These are phyloP conservation scores for Gila orcuttii DNA, from an alignment of 2,113 vertebrate species.

Conservation along the genomic window DNA sequence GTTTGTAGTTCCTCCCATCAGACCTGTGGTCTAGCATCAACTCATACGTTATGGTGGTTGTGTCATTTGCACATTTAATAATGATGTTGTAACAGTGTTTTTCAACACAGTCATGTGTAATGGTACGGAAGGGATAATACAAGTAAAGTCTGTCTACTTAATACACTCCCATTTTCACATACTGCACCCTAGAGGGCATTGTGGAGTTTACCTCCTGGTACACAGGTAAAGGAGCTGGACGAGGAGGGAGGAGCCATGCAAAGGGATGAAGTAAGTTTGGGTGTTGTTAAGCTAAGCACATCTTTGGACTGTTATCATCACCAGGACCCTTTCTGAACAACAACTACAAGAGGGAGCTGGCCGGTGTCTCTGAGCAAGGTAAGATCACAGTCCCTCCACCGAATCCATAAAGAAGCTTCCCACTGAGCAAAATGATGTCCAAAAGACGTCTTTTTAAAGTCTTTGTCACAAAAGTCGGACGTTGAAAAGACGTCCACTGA, in stretches of 20 bases:
- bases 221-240: neutral
- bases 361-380: neutral
- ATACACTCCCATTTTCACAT: neutral
- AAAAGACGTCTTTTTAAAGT: no score
- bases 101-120: neutral
- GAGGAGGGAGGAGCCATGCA: neutral
- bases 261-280: neutral
- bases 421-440: no score
- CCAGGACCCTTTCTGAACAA: neutral
- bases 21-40: neutral
- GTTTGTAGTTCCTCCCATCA: no score
- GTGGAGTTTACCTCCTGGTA: neutral
- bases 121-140: neutral
- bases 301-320: neutral
- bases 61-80: neutral
- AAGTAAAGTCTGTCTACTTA: neutral
- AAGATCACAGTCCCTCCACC: neutral
- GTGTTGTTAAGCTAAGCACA: neutral
- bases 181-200: neutral
- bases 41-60: neutral
- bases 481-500: no score
- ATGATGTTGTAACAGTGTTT: no score
- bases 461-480: no score
- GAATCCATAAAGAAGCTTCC: neutral
- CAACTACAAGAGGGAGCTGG: neutral